Base-by-base conservation (phyloP, 2,888 invertebrate species). In the Neoscelio sp. region DNA sequence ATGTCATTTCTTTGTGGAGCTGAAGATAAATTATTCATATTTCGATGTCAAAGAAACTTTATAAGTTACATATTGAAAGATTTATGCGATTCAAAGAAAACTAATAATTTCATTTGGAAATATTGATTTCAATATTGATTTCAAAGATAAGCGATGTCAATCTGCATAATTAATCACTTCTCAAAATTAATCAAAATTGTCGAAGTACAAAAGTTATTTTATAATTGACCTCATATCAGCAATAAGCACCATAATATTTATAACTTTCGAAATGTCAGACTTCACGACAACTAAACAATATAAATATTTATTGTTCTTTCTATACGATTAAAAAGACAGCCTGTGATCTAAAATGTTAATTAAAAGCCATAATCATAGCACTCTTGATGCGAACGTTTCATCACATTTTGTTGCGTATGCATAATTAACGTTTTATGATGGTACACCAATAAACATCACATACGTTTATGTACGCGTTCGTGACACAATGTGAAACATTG, bases 331-430 rank as follows among this genome's bases (percentile, higher is more conserved):
- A 58, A 58, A 35, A 35, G 26, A 28, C 28, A 8, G 13, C 46
- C 40, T 7, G 26, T 48, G 30, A 50, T 60, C 60, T 70, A 30
- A 60, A 60, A 71, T 71, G 71, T 42, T 71, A 71, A 71, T 62
- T 62, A 28, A 60, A 60, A 62, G 44, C 20, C 20, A 26, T 64
- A 73, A 46, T 73, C 35, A 38, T 28, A 28, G 12, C 20, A 35
- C 30, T 13, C 17, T 12, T 7, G 35, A 28, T 38, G 33, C 26
- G 40, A 35, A 38, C 26, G 35, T 64, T 73, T 64, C 73, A 48
- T 56, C 33, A 64, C 30, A 40, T 35, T 28, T 48, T 10, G 54
- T 73, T 64, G 54, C 54, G 73, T 56, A 56, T 64, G 46, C 64
- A 64, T 40, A 73, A 48, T 56, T 35, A 54, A 54, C 28, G 13